phyloP scores from a whole-genome alignment of 2,113 vertebrate genomes.

The Gnathonemus longibarbis region DNA sequence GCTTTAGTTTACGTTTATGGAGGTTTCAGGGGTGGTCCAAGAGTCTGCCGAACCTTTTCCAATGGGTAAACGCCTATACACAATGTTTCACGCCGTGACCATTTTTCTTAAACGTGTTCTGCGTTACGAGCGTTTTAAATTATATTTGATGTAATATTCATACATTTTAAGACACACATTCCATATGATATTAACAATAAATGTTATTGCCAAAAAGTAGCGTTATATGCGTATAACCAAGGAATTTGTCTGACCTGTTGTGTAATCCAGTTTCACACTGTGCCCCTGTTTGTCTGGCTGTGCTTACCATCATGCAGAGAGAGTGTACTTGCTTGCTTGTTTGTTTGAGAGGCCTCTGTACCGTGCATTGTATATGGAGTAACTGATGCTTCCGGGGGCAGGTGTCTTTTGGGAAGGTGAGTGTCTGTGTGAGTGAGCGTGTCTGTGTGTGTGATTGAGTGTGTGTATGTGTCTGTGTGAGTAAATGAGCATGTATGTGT shows the following conservation, averaged over 20 bases:
- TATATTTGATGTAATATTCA: conserved; percentile 16
- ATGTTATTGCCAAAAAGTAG: neutral
- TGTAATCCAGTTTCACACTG: neutral
- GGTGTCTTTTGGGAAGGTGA: conserved; percentile 12
- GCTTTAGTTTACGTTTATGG: neutral
- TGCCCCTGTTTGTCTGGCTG: neutral
- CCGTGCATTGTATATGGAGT: neutral
- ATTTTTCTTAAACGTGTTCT: neutral
- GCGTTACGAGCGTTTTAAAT: neutral
- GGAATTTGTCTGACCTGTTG: neutral
- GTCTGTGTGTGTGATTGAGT: neutral
- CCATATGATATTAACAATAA: conserved; percentile 9
- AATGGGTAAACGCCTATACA: neutral
- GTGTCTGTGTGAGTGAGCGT: neutral
- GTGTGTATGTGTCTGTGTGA: neutral
- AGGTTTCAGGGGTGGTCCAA: neutral
- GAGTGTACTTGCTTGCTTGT: neutral
- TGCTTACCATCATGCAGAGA: neutral
- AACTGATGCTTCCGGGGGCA: neutral
- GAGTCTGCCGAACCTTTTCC: neutral
- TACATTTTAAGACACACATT: conserved; percentile 15
- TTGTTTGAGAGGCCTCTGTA: neutral
- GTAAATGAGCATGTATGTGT: conserved; percentile 19
- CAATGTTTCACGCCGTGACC: neutral
- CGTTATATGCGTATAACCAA: neutral